These are phyloP conservation scores for Pomacea canaliculata DNA, from an alignment of 2,888 invertebrate species.

Conservation along the genomic window DNA sequence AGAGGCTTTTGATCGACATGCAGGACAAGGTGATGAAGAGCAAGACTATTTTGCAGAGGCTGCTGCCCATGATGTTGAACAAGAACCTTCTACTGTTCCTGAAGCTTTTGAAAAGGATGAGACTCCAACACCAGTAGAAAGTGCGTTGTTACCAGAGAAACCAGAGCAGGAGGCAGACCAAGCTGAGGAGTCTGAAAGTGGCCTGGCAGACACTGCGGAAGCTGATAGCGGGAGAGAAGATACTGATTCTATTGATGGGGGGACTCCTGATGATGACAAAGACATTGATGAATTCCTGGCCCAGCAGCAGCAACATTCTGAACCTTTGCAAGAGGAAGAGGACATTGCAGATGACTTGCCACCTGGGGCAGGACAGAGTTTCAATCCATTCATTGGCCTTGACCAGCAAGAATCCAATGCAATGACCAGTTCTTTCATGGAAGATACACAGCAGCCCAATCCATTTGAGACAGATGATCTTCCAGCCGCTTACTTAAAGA, in stretches of 20 bases:
- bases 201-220: not conserved
- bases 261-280: constrained; percentile 41
- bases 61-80: constrained; percentile 1
- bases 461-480: constrained; percentile 18
- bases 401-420: constrained; percentile 13
- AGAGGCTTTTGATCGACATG: constrained; percentile 31
- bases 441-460: not conserved
- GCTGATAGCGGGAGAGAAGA: constrained; percentile 37
- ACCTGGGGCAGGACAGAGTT: not conserved
- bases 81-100: constrained; percentile 39
- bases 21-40: constrained; percentile 7
- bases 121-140: constrained; percentile 35
- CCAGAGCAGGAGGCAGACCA: constrained; percentile 3
- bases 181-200: not conserved
- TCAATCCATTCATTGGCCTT: constrained; percentile 40
- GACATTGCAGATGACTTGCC: not conserved
- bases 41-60: constrained; percentile 5
- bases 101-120: constrained; percentile 51
- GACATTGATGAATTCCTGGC: constrained; percentile 39
- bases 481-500: not conserved
- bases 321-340: constrained; percentile 9
- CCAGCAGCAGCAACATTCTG: constrained; percentile 10
- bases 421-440: not conserved
- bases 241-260: constrained; percentile 45
- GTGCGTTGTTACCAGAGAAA: not conserved